Percentiles rank a stretch among this genome's conserved stretches.
Evolutionary conservation across 1,140 invertebrate species (phyloP).

Genomic region (Drosophila navojoa): DNA sequence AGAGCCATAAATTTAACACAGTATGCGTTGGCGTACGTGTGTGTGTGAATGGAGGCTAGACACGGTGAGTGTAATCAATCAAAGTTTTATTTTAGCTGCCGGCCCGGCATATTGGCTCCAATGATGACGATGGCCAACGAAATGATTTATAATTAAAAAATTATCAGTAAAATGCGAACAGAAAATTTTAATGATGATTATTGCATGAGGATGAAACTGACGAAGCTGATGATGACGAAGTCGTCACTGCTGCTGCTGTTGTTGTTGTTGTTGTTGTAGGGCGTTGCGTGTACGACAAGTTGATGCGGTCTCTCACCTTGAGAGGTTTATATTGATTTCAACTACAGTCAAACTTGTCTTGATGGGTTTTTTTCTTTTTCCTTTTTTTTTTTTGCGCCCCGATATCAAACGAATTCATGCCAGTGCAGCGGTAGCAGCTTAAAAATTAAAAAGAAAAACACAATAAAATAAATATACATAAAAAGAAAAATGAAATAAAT

Average conservation of each 20-base stretch:
- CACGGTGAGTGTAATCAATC: conserved; percentile 43
- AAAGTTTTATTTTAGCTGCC: conserved; percentile 17
- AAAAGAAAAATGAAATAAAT: conserved; percentile 41
- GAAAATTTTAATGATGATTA: conserved; percentile 38
- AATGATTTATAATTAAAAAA: conserved; percentile 67
- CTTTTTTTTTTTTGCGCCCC: conserved; percentile 20
- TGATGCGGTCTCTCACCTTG: conserved; percentile 77
- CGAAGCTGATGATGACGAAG: not conserved
- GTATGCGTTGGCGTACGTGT: not conserved
- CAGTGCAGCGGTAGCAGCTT: conserved; percentile 42
- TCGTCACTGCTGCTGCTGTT: conserved; percentile 8
- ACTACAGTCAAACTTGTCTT: conserved; percentile 46
- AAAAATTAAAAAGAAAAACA: conserved; percentile 4
- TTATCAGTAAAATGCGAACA: conserved; percentile 62
- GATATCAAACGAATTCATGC: conserved; percentile 49
- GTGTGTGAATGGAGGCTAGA: too few species aligned
- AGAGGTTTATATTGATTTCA: conserved; percentile 66
- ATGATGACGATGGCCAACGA: conserved; percentile 13
- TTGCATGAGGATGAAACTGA: conserved; percentile 2
- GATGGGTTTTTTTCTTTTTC: conserved; percentile 41
- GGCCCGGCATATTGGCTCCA: conserved; percentile 38
- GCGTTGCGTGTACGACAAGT: conserved; percentile 58
- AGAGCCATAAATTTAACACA: conserved; percentile 60
- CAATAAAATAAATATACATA: conserved; percentile 8
- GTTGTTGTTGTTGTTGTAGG: conserved; percentile 11